These are phyloP conservation scores for Trichonephila clavata DNA, from an alignment of 1,140 invertebrate genomes.

Conservation along the genomic window DNA sequence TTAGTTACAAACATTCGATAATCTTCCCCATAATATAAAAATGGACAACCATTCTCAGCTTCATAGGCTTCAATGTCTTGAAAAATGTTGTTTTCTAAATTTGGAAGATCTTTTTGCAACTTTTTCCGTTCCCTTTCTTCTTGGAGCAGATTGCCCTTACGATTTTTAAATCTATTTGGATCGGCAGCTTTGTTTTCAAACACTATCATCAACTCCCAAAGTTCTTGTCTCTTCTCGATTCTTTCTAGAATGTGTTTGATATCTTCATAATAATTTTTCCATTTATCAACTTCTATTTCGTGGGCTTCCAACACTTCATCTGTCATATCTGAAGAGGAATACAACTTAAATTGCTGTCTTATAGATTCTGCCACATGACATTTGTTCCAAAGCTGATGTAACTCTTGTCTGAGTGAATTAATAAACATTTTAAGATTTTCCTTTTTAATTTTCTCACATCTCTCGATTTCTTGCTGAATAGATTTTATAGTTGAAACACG, in stretches of 20 bases:
- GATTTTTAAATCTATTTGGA: conserved; percentile 90
- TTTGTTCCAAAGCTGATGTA: conserved; percentile 87
- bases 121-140: conserved; percentile 92
- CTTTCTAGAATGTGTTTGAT: conserved; percentile 84
- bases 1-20: conserved; percentile 80
- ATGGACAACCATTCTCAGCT: conserved; percentile 79
- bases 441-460: conserved; percentile 85
- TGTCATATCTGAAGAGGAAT: conserved; percentile 85
- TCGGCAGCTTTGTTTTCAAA: conserved; percentile 87
- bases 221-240: conserved; percentile 84
- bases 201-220: conserved; percentile 87
- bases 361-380: conserved; percentile 85
- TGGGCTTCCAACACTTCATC: conserved; percentile 88
- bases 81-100: conserved; percentile 81
- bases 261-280: conserved; percentile 86
- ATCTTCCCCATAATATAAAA: conserved; percentile 80
- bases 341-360: conserved; percentile 84
- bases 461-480: conserved; percentile 84
- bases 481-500: conserved; percentile 82
- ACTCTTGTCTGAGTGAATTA: conserved; percentile 86
- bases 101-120: conserved; percentile 84
- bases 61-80: conserved; percentile 80
- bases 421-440: conserved; percentile 88
- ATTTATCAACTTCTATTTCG: conserved; percentile 87
- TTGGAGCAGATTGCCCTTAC: conserved; percentile 89